Conservation (phyloP, 2,888 invertebrate genomes). For the Acronicta alni region DNA sequence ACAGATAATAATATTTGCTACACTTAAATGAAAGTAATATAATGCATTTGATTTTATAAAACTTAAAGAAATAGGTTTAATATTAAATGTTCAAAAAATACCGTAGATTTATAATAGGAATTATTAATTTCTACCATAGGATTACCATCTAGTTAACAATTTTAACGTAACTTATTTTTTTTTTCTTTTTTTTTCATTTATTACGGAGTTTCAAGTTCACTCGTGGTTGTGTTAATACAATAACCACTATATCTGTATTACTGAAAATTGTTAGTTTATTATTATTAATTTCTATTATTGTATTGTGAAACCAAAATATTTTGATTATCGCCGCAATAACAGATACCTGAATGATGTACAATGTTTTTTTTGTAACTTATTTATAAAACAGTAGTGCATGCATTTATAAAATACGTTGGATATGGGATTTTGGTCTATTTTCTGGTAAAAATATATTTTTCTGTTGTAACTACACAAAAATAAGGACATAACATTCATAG, state of each 20-base stretch:
- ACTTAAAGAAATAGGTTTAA: conserved; percentile 50
- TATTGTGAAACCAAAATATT: conserved; percentile 68
- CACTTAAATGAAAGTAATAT: conserved; percentile 37
- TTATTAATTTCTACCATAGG: conserved; percentile 51
- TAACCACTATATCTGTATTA: conserved; percentile 47
- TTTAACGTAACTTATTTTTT: conserved; percentile 52
- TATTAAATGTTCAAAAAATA: conserved; percentile 55
- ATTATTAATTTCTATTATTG: conserved; percentile 46
- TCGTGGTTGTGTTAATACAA: conserved; percentile 82
- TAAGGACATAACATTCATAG: too few species aligned
- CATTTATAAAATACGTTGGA: conserved; percentile 48
- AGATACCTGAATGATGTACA: conserved; percentile 83
- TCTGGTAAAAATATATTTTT: conserved; percentile 23
- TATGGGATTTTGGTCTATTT: conserved; percentile 36
- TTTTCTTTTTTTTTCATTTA: conserved; percentile 43
- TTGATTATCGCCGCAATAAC: conserved; percentile 68
- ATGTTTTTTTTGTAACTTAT: conserved; percentile 70
- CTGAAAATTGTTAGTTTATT: conserved; percentile 50
- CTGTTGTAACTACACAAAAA: neutral
- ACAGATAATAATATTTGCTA: conserved; percentile 41
- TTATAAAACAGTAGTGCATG: conserved; percentile 54
- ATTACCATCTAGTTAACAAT: conserved; percentile 50
- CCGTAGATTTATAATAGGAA: conserved; percentile 47
- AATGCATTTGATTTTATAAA: conserved; percentile 50
- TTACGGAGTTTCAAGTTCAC: conserved; percentile 73